Base-by-base conservation (phyloP, 2,797 vertebrate species). In the Bucorvus abyssinicus region DNA sequence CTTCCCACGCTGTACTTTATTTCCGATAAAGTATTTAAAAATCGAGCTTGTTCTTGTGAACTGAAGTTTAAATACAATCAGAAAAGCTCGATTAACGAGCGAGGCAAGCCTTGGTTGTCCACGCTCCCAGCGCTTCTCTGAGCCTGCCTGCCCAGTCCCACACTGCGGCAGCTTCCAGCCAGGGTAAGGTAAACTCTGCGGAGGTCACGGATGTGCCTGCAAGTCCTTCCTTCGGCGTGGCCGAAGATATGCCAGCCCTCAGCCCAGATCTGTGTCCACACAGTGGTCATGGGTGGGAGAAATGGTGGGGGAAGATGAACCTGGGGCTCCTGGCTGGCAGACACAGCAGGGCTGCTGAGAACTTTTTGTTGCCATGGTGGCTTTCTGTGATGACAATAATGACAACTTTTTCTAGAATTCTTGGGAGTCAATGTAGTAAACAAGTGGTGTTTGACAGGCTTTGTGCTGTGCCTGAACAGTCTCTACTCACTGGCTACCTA, bases 331-430 rank as follows among this genome's bases (percentile, higher is more conserved):
- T 27, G 8, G 70, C 0, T 7, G 36, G 75, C 78, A 52, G 63
- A 16, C 20, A 2, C 49, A 15, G 69, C 57, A 16, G 1, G 9
- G 69, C 68, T n/a, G 79, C 84, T 52, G 68, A 67, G 94, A 94
- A 87, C 87, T 86, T 93, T 89, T 56, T 81, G 79, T 69, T 69
- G 87, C 81, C 44, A 4, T 4, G 9, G 63, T 68, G 60, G 23
- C 85, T 84, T 78, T 92, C 27, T 8, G 89, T 23, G 29, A 6
- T 63, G 53, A n/a, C 60, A 30, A 82, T 89, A 63, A 91, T 17
- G 87, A 56, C 70, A 77, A 68, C 77, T 85, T 87, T 93, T 95
- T 92, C 81, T 94, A 36, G 89, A 94, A 93, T 89, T 92, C 93
- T 94, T 94, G 69, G 59, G 77, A 70, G 63, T 47, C 15, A 36